A percentile compares a stretch with the other conserved stretches of the same genome.
These are phyloP conservation scores for Heliconius hermathena DNA, from an alignment of 1,140 invertebrate genomes.

Conservation along the genomic window DNA sequence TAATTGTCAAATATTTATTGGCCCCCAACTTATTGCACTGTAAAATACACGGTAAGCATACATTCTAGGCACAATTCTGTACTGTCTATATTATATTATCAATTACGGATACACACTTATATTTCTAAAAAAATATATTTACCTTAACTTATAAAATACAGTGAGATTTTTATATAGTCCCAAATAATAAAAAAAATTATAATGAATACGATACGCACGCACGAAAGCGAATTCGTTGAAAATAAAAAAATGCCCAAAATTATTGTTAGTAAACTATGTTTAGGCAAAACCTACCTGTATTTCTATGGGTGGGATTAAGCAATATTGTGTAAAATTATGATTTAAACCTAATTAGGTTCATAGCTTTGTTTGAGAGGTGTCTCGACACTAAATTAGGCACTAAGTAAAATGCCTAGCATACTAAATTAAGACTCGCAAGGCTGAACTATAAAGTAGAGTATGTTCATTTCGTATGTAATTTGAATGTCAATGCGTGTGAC, in stretches of 20 bases:
- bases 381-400: background rate
- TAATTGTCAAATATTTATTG: constrained; percentile 19
- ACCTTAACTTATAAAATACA: constrained; percentile 47
- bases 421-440: constrained; percentile 13
- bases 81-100: constrained; percentile 71
- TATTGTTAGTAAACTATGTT: background rate
- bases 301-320: background rate
- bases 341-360: background rate
- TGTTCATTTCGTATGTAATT: background rate
- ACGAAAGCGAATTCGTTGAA: background rate
- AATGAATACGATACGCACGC: background rate
- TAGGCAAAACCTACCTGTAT: background rate
- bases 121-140: constrained; percentile 42
- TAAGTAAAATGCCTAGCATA: background rate
- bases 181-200: constrained; percentile 11
- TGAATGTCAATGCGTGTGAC: background rate
- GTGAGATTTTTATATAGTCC: constrained; percentile 44
- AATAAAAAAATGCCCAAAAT: background rate
- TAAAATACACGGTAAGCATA: constrained; percentile 78
- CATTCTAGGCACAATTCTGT: constrained; percentile 79
- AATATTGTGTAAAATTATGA: background rate
- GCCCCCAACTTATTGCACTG: constrained; percentile 64
- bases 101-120: constrained; percentile 73
- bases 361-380: background rate
- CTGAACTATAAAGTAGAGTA: constrained; percentile 9